Evolutionary conservation across 2,113 vertebrate genomes (phyloP).

Genomic region (Clarias magur): DNA sequence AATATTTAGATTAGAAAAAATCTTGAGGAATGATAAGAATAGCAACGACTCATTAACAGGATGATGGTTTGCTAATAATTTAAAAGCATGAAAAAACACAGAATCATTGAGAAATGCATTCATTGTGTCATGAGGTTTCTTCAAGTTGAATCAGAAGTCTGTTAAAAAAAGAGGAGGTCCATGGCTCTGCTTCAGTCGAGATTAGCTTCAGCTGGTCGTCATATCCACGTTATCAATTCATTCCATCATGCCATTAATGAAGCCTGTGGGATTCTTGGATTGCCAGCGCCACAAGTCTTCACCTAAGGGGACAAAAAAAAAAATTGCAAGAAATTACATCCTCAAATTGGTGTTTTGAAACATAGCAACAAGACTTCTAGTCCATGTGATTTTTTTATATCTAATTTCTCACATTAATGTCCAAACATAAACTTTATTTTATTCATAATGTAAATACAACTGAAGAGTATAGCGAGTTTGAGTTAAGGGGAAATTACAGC

Average conservation of each 20-base stretch:
- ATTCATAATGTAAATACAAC: neutral
- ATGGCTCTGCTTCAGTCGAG: slow-evolving; percentile 53
- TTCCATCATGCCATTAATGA: slow-evolving; percentile 66
- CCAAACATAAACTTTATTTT: neutral
- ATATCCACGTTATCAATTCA: slow-evolving; percentile 29
- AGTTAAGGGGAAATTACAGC: neutral
- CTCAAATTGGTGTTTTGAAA: neutral
- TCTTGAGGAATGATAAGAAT: neutral
- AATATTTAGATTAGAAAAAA: slow-evolving; percentile 6
- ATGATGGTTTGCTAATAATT: neutral
- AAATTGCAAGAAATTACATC: neutral
- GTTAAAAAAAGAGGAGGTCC: slow-evolving; percentile 40
- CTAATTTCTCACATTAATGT: neutral
- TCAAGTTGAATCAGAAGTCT: slow-evolving; percentile 30
- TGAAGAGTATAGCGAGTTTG: neutral
- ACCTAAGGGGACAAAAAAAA: slow-evolving; percentile 66
- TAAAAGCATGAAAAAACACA: slow-evolving; percentile 1
- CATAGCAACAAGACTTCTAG: neutral
- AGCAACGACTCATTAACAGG: neutral
- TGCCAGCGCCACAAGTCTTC: slow-evolving; percentile 98
- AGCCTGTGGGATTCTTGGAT: slow-evolving; percentile 88
- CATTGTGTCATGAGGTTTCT: slow-evolving; percentile 45
- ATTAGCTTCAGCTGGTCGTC: slow-evolving; percentile 5
- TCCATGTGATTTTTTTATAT: neutral
- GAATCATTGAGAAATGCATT: slow-evolving; percentile 20